Percentiles rank a stretch among this genome's conserved stretches.
phyloP scores from a whole-genome alignment of 2,888 invertebrate species.

The Caenorhabditis sp. region DNA sequence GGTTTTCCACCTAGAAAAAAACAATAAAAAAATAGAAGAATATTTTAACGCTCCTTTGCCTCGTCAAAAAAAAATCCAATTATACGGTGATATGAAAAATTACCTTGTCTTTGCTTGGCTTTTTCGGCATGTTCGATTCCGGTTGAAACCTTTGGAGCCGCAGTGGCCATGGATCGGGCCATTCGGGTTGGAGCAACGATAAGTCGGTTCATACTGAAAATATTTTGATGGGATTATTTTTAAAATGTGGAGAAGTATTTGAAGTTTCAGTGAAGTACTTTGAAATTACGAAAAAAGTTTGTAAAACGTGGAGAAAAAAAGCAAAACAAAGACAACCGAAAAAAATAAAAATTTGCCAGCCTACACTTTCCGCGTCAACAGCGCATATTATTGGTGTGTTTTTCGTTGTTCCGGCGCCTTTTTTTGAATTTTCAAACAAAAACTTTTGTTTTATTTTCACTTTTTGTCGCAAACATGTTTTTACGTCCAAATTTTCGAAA shows the following conservation, averaged over 20 bases:
- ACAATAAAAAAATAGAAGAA: no score
- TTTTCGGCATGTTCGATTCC: conserved; percentile 69
- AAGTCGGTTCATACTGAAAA: conserved; percentile 34
- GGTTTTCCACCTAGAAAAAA: conserved; percentile 50
- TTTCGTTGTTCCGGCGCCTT: neutral
- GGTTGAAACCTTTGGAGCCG: conserved; percentile 56
- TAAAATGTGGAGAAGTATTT: neutral
- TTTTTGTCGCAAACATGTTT: neutral
- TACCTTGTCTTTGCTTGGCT: conserved; percentile 53
- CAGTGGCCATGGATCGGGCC: conserved; percentile 38
- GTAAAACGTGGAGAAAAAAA: neutral
- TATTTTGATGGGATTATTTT: no score
- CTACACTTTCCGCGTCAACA: neutral
- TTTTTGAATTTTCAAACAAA: neutral
- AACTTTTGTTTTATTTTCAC: neutral
- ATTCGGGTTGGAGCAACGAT: conserved; percentile 6
- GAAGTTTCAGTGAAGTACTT: no score
- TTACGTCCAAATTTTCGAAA: neutral
- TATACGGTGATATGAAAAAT: no score
- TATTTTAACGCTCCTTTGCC: no score
- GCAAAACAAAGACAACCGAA: neutral
- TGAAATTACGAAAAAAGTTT: neutral
- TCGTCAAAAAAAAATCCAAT: no score
- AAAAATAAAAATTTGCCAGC: conserved; percentile 12
- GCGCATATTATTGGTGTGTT: neutral